Evolutionary conservation across 1,140 invertebrate species (phyloP).

Genomic region (Andricus grossulariae): DNA sequence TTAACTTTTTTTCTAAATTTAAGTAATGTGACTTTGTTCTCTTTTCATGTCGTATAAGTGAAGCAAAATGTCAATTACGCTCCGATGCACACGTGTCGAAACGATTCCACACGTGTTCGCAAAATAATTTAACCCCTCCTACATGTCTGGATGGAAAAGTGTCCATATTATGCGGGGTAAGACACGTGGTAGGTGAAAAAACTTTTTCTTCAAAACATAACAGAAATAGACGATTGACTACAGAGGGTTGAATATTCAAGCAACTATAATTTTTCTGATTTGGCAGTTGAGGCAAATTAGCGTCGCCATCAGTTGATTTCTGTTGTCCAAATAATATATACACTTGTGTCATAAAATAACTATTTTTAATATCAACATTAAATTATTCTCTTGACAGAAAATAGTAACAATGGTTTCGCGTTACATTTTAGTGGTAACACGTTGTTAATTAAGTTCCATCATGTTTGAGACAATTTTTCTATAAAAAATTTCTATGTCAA

Average conservation of each 20-base stretch:
- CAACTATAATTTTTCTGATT: constrained; percentile 5
- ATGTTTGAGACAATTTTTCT: too few species aligned
- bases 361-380: too few species aligned
- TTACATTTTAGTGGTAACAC: too few species aligned
- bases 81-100: constrained; percentile 2
- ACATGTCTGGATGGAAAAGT: constrained; percentile 24
- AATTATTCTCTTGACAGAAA: too few species aligned
- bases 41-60: neutral
- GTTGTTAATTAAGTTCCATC: too few species aligned
- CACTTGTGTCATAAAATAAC: too few species aligned
- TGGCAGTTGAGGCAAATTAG: neutral
- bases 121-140: constrained; percentile 16
- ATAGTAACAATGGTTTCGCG: too few species aligned
- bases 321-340: too few species aligned
- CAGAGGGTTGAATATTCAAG: constrained; percentile 3
- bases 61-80: neutral
- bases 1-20: too few species aligned
- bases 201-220: constrained; percentile 9
- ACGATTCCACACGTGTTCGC: constrained; percentile 2
- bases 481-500: too few species aligned
- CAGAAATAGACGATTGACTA: constrained; percentile 13
- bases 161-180: constrained; percentile 9
- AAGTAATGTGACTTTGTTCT: too few species aligned
- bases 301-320: too few species aligned
- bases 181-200: constrained; percentile 29